These are phyloP conservation scores for Amblyjoppa proteus DNA, from an alignment of 2,888 invertebrate species.

Conservation along the genomic window DNA sequence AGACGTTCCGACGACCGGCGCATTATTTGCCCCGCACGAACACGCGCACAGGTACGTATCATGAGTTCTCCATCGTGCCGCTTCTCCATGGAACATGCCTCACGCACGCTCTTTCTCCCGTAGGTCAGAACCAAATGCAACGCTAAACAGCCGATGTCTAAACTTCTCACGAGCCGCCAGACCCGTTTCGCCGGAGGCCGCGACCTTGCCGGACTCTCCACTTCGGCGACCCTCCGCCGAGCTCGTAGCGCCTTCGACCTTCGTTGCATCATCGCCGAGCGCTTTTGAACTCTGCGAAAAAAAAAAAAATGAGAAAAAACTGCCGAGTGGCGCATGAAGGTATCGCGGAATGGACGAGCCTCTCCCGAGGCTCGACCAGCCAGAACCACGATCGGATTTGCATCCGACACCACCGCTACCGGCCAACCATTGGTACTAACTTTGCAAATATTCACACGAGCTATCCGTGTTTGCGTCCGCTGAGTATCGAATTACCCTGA, in stretches of 20 bases:
- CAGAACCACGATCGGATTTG: constrained; percentile 1
- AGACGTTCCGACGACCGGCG: constrained; percentile 44
- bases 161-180: constrained; percentile 21
- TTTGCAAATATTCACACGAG: constrained; percentile 6
- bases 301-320: constrained; percentile 14
- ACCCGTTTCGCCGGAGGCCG: constrained; percentile 7
- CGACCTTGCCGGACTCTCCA: constrained; percentile 31
- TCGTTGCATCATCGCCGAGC: constrained; percentile 25
- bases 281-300: not conserved
- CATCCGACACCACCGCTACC: constrained; percentile 20
- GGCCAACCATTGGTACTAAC: constrained; percentile 1
- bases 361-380: constrained; percentile 5
- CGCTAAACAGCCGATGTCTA: not conserved
- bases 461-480: not conserved
- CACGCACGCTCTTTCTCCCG: not conserved
- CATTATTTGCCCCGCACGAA: not conserved
- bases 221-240: constrained; percentile 21
- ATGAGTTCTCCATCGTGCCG: not conserved
- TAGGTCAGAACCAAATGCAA: not conserved
- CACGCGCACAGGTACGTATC: not conserved
- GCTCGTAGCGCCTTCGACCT: constrained; percentile 22
- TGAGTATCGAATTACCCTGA: constrained; percentile 50
- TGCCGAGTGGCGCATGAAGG: constrained; percentile 4
- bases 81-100: constrained; percentile 14
- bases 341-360: not conserved